A percentile compares a stretch with the other conserved stretches of the same genome.
Evolutionary conservation across 1,140 invertebrate genomes (phyloP).

Genomic region (Zaprionus davidi): DNA sequence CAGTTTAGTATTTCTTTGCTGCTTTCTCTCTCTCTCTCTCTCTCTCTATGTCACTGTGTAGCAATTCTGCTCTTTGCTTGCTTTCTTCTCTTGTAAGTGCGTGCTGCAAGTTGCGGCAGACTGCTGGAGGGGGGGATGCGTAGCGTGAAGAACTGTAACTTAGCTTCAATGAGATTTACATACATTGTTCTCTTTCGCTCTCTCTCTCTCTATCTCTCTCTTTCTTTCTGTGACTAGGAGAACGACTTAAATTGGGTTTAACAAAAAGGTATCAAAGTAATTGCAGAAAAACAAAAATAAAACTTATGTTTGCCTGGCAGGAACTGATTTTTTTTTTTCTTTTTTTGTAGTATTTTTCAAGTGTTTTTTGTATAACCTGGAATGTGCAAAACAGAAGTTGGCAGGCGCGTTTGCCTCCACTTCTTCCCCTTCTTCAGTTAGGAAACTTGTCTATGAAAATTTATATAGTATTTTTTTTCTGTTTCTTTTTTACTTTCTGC

Average conservation of each 20-base stretch:
- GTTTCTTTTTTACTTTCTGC: not conserved
- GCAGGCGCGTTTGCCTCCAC: not conserved
- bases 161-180: not conserved
- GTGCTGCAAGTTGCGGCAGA: not conserved
- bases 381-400: conserved; percentile 27
- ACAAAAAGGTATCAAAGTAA: conserved; percentile 7
- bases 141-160: not conserved
- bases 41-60: not conserved
- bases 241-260: conserved; percentile 8
- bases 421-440: not conserved
- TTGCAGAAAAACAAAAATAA: conserved; percentile 12
- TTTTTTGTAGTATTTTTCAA: not conserved
- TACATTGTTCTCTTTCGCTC: conserved; percentile 13
- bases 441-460: conserved; percentile 3
- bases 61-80: not conserved
- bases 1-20: conserved; percentile 1
- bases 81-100: no score
- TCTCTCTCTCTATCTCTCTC: conserved; percentile 14
- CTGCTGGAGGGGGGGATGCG: not conserved
- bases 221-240: conserved; percentile 43
- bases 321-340: conserved; percentile 28
- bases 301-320: conserved; percentile 15
- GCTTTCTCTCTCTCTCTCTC: not conserved
- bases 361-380: conserved; percentile 18
- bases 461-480: not conserved